Evolutionary conservation across 2,113 vertebrate species (phyloP).

Genomic region (Suricata suricatta): DNA sequence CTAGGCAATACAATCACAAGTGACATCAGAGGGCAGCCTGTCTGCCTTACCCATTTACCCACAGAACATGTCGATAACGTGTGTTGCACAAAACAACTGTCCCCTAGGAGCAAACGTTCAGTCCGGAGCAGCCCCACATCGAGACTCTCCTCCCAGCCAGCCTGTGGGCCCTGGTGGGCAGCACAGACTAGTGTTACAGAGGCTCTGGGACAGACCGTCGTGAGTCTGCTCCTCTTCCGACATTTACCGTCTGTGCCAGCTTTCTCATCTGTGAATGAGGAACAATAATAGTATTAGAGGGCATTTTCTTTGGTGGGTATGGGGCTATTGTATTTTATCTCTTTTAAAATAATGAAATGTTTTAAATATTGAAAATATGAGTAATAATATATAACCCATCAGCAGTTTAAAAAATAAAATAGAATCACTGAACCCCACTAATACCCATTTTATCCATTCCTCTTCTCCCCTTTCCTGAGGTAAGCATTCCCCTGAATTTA

Average conservation of each 20-base stretch:
- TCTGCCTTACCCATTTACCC: background rate
- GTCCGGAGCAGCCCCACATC: background rate
- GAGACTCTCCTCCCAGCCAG: background rate
- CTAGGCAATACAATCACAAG: background rate
- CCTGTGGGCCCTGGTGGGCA: background rate
- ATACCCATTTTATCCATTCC: background rate
- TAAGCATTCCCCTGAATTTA: background rate
- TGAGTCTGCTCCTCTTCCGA: background rate
- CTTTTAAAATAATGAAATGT: background rate
- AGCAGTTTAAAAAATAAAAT: background rate
- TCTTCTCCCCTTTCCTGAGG: background rate
- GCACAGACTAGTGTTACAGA: background rate
- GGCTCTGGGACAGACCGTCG: background rate
- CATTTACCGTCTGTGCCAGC: background rate
- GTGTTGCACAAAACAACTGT: background rate
- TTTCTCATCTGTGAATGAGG: background rate
- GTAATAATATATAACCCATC: background rate
- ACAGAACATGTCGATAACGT: background rate
- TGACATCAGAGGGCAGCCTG: background rate
- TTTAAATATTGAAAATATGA: conserved; percentile 23
- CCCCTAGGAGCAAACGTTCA: background rate
- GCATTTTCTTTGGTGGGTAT: background rate
- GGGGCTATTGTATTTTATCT: background rate
- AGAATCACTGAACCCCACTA: background rate
- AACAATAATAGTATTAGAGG: background rate